These are phyloP conservation scores for Luffia ferchaultella DNA, from an alignment of 2,888 invertebrate species.

Conservation along the genomic window DNA sequence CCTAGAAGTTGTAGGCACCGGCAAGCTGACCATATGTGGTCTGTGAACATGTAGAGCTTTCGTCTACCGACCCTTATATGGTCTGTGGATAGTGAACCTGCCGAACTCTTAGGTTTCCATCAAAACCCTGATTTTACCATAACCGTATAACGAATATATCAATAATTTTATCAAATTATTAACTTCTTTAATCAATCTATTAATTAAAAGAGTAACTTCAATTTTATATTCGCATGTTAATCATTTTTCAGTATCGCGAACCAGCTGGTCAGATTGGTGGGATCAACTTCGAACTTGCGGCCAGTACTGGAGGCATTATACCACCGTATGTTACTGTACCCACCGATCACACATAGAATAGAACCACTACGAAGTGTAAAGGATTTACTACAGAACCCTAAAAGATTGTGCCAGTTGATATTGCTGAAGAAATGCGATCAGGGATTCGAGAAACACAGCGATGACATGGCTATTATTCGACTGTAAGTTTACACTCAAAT, in stretches of 20 bases:
- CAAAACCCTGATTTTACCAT: too few species aligned
- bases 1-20: too few species aligned
- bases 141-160: too few species aligned
- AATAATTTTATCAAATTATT: too few species aligned
- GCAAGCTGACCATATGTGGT: too few species aligned
- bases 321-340: constrained; percentile 90
- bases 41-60: too few species aligned
- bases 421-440: constrained; percentile 71
- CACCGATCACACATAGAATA: constrained; percentile 83
- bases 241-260: constrained; percentile 77
- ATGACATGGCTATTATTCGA: constrained; percentile 84
- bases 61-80: too few species aligned
- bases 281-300: constrained; percentile 84
- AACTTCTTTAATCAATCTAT: too few species aligned
- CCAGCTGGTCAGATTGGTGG: constrained; percentile 87
- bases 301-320: constrained; percentile 93
- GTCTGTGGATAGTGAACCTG: too few species aligned
- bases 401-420: constrained; percentile 77
- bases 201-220: too few species aligned
- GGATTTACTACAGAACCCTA: constrained; percentile 82
- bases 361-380: constrained; percentile 86
- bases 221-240: too few species aligned
- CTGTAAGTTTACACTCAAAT: constrained; percentile 59
- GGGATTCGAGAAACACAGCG: constrained; percentile 60
- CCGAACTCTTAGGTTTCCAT: too few species aligned